phyloP scores from a whole-genome alignment of 2,888 invertebrate species.

The Adineta ricciae region DNA sequence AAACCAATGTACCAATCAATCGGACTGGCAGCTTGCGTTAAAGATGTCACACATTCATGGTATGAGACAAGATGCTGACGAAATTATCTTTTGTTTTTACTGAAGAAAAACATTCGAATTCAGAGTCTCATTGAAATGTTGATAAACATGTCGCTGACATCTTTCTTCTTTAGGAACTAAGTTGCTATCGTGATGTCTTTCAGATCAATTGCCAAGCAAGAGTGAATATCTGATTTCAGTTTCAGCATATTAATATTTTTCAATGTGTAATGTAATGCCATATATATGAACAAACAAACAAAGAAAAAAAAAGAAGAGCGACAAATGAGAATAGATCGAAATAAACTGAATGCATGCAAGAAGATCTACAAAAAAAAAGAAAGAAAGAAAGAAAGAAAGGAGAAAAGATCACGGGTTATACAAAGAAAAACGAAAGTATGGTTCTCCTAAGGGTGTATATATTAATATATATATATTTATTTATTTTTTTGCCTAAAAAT shows the following conservation, averaged over 20 bases:
- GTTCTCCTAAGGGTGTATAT: not conserved
- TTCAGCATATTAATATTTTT: not conserved
- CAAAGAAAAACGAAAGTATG: not conserved
- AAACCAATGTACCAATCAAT: not conserved
- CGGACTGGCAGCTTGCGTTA: not conserved
- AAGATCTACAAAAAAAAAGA: not conserved
- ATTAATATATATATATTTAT: not conserved
- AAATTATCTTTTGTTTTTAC: too few species aligned
- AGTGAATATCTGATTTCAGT: not conserved
- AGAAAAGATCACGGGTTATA: not conserved
- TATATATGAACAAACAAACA: constrained; percentile 1
- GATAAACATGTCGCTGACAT: too few species aligned
- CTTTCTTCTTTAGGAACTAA: too few species aligned
- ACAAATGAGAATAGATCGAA: not conserved
- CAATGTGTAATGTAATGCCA: not conserved
- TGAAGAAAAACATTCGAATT: too few species aligned
- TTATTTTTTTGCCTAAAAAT: not conserved
- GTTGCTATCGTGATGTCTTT: too few species aligned
- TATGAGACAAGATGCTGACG: too few species aligned
- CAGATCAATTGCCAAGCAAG: not conserved
- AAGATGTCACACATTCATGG: not conserved
- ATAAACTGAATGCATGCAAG: not conserved
- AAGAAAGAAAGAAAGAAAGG: not conserved
- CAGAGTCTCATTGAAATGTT: too few species aligned
- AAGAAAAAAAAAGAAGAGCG: not conserved